Evolutionary conservation across 2,888 invertebrate species (phyloP).

Genomic region (Drosophila suboccidentalis): DNA sequence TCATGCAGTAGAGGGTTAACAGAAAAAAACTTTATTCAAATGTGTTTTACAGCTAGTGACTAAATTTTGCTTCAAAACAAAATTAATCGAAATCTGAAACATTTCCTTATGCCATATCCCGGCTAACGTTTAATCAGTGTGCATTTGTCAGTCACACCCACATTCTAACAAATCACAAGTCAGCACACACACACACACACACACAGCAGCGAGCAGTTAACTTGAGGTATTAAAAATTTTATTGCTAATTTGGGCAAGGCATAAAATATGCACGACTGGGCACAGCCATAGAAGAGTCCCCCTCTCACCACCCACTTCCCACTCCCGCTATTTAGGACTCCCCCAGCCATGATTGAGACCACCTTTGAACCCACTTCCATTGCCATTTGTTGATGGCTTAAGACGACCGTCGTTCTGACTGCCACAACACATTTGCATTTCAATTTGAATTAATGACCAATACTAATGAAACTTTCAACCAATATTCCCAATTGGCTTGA

Average conservation of each 20-base stretch:
- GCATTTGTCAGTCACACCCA: slow-evolving; percentile 29
- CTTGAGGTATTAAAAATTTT: slow-evolving; percentile 71
- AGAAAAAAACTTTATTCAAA: too few species aligned
- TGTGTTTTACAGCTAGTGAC: too few species aligned
- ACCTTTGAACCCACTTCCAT: slow-evolving; percentile 2
- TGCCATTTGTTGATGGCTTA: slow-evolving; percentile 17
- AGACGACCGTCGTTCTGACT: slow-evolving; percentile 19
- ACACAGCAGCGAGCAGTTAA: slow-evolving; percentile 42
- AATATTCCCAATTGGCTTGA: slow-evolving; percentile 36
- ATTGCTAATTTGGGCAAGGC: slow-evolving; percentile 75
- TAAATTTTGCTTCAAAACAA: too few species aligned
- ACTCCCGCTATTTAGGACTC: too few species aligned
- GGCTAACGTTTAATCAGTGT: slow-evolving; percentile 11
- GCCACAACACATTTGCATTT: slow-evolving; percentile 69
- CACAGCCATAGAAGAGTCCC: slow-evolving; percentile 4
- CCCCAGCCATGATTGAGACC: neutral
- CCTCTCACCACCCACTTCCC: neutral
- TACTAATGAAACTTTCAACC: slow-evolving; percentile 74
- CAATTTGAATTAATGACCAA: slow-evolving; percentile 82
- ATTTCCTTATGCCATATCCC: slow-evolving; percentile 5
- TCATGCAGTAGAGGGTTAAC: too few species aligned
- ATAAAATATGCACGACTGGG: slow-evolving; percentile 74
- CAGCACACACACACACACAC: slow-evolving; percentile 4
- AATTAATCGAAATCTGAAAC: too few species aligned
- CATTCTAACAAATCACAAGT: slow-evolving; percentile 22